Conservation (phyloP, 2,888 invertebrate species). For the Cylindroiulus punctatus region DNA sequence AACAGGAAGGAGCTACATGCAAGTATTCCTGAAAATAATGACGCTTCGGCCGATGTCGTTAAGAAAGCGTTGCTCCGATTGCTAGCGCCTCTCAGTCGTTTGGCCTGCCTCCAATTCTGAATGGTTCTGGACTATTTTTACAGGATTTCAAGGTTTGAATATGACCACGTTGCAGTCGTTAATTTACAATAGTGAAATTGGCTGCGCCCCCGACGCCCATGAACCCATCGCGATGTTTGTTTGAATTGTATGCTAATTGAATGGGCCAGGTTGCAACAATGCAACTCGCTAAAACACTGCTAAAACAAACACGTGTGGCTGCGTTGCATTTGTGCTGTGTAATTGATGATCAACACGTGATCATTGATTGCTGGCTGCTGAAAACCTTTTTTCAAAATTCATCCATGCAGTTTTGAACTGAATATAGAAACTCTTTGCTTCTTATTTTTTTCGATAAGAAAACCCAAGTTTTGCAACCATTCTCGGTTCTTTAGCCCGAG, state of each 20-base stretch:
- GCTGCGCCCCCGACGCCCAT: neutral
- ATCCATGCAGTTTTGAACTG: too few relatives aligned
- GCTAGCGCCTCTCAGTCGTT: neutral
- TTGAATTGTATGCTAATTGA: neutral
- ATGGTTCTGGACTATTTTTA: conserved; percentile 10
- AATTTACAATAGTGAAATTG: neutral
- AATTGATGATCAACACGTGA: too few relatives aligned
- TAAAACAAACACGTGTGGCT: neutral
- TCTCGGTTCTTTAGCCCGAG: too few relatives aligned
- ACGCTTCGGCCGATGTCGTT: neutral
- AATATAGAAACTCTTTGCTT: too few relatives aligned
- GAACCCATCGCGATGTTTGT: neutral
- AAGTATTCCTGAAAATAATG: neutral
- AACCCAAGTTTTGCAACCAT: too few relatives aligned
- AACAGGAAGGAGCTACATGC: neutral
- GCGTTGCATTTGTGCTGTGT: too few relatives aligned
- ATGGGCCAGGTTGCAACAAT: neutral
- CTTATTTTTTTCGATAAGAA: too few relatives aligned
- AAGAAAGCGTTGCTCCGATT: conserved; percentile 7
- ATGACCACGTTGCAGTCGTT: neutral
- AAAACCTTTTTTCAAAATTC: too few relatives aligned
- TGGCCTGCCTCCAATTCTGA: neutral
- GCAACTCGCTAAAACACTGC: neutral
- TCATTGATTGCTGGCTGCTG: too few relatives aligned
- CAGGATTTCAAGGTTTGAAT: neutral